Base-by-base conservation (phyloP, 2,888 invertebrate genomes). In the Cartodere bifasciata region DNA sequence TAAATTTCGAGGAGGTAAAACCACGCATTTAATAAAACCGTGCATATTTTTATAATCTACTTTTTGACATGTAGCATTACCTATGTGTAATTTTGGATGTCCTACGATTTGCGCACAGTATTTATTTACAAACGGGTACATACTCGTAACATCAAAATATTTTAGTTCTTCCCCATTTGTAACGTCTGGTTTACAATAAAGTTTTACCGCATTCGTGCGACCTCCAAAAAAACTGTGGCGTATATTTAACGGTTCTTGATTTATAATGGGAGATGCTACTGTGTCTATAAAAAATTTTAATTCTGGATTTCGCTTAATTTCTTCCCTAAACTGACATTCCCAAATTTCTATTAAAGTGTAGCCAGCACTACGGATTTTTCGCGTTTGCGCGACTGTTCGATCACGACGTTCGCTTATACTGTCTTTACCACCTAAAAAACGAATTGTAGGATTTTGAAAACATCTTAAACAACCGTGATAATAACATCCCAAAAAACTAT, bases 81-180 rank as follows among this genome's bases (percentile, higher is more conserved):
- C 36, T 3, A 40, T 16, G 12, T 30, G 16, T 6, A 37, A 13
- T 14, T 20, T 25, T 10, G 39, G 37, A 26, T 36, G 35, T 2
- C 35, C 35, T 13, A 33, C 15, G 3, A 36, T 37, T 10, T 31
- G 37, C 23, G 30, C 29, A 2, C 34, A 34, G 24, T 32, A 38
- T 29, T 40, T 40, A 21, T 34, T 30, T 0, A 34, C 15, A 7
- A 4, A 41, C 5, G 38, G 42, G 30, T 37, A 41, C 11, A 41
- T 16, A 1, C 32, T 35, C 16, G 33, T 35, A 2, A 42, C 35
- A 14, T 36, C 36, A 3, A 38, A 15, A 20, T 41, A 41, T n/a
- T 29, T 21, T 10, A 41, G 36, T 17, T 35, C 16, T 22, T 41
- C 40, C 9, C 12, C 11, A 23, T 5, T 5, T 11, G 6, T n/a